Evolutionary conservation across 2,888 invertebrate species (phyloP), one percentile per base, ranked within the genome.

Genomic region (Baccha elongata): DNA sequence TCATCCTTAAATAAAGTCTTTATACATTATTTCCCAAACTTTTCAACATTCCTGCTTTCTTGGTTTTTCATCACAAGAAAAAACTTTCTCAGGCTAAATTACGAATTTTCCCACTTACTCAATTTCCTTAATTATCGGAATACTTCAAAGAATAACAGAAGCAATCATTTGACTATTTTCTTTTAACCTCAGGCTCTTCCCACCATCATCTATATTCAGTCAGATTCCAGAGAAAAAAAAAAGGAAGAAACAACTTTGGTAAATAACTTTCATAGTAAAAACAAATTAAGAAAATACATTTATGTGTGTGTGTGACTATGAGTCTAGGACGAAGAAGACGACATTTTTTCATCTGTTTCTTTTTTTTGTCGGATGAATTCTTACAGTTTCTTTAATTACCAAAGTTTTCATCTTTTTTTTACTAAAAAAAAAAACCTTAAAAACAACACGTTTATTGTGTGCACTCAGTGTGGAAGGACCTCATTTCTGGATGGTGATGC

Each of bases 341-440:
- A 40, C 1, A n/a, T 44, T 19, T 44, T 19, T 44, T 19, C 19
- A 8, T 6, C 8, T 17, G 13, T 3, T 17, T 15, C 2, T 2
- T 23, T 46, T 21, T 46, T 42, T 60, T 15, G 13, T 42, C 11
- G 42, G 26, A 55, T 37, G 60, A 44, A 62, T 55, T 68, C 40
- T 13, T 67, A 32, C 37, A 68, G 67, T 64, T 75, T 29, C 55
- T 21, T 64, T 80, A 80, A 80, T 74, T 80, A 68, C 68, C n/a
- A 74, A 80, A 80, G 74, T 80, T 80, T 64, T 46, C 1, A n/a
- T 58, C 26, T 42, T 42, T 17, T 26, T 1, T 53, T 35, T 19
- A 1, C 7, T 19, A 19, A 11, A 35, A 19, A 6, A 35, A 35
- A 13, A 19, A n/a, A 53, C 8, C 13, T 19, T 4, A 2, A n/a